Conservation (phyloP, 2,113 vertebrate species). For the Pollimyrus isidori region DNA sequence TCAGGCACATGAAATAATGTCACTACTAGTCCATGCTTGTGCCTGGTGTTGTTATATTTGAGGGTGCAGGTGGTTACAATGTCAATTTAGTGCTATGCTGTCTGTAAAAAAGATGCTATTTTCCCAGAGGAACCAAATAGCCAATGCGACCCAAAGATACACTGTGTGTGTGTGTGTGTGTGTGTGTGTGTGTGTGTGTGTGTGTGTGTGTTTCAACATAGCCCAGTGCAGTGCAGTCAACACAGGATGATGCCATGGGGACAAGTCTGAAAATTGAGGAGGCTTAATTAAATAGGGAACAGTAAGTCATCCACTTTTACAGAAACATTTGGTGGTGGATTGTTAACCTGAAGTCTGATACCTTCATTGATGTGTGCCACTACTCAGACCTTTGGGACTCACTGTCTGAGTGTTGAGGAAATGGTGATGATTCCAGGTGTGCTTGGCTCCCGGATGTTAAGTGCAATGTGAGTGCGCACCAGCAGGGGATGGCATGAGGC, state of each 20-base stretch:
- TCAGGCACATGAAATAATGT: not conserved
- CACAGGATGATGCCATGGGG: not conserved
- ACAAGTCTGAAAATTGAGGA: not conserved
- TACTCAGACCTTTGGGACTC: not conserved
- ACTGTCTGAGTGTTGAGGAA: not conserved
- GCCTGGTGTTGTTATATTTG: not conserved
- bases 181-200: not conserved
- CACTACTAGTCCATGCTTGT: not conserved
- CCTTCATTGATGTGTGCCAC: not conserved
- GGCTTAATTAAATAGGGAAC: not conserved
- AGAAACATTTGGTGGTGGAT: not conserved
- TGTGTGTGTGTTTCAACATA: not conserved
- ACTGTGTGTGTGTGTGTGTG: not conserved
- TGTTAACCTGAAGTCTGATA: not conserved
- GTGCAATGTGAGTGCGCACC: not conserved
- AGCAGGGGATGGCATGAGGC: not conserved
- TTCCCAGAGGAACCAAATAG: not conserved
- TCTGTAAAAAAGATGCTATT: not conserved
- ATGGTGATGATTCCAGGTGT: not conserved
- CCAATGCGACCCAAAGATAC: not conserved
- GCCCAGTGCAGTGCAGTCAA: not conserved
- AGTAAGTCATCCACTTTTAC: not conserved
- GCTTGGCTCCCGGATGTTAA: not conserved
- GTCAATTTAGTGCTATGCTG: not conserved
- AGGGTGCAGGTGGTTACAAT: not conserved